phyloP scores from a whole-genome alignment of 2,113 vertebrate genomes.

The Tyrannus savana region DNA sequence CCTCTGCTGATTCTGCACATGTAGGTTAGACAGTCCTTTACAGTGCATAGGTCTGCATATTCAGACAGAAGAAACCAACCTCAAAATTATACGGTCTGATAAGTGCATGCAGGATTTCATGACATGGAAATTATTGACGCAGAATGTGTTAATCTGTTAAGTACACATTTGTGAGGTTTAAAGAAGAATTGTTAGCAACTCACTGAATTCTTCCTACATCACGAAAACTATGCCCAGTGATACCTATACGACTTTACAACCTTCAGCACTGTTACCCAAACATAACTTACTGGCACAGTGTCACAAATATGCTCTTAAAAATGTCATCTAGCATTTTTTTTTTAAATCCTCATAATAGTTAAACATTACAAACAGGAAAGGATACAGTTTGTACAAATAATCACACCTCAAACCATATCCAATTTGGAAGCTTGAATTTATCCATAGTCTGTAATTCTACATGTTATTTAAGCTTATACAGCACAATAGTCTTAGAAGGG shows the following conservation, averaged over 20 bases:
- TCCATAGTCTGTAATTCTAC: neutral
- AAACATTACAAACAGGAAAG: neutral
- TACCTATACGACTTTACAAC: neutral
- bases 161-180: neutral
- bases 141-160: neutral
- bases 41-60: neutral
- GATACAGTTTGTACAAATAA: neutral
- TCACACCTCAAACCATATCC: neutral
- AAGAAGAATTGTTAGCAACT: neutral
- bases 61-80: neutral
- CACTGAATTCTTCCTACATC: neutral
- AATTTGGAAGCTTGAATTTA: neutral
- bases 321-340: neutral
- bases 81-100: accelerated
- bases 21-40: accelerated
- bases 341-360: neutral
- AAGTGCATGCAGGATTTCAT: accelerated
- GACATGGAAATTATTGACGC: neutral
- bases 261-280: neutral
- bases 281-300: neutral
- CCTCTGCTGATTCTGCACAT: neutral
- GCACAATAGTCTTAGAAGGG: neutral
- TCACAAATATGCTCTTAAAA: neutral
- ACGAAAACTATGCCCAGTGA: neutral
- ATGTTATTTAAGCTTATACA: neutral